These are phyloP conservation scores for Malurus elegans DNA, from an alignment of 2,113 vertebrate genomes.

Conservation along the genomic window DNA sequence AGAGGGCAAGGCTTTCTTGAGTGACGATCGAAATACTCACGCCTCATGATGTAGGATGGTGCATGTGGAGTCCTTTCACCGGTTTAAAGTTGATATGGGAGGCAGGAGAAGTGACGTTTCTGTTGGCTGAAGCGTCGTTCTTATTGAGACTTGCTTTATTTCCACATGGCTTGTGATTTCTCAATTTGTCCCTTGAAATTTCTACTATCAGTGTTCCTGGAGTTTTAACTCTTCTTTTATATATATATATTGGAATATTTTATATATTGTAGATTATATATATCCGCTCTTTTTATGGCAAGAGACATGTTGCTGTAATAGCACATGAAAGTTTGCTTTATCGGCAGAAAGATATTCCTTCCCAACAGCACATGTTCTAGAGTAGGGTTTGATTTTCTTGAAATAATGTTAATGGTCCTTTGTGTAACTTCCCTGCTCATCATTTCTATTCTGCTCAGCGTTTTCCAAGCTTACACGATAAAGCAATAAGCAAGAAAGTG, in stretches of 20 bases:
- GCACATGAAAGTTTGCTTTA: no score
- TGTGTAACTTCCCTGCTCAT: not conserved
- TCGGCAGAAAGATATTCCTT: no score
- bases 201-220: not conserved
- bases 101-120: not conserved
- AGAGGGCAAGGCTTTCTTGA: no score
- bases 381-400: no score
- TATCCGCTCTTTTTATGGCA: not conserved
- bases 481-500: not conserved
- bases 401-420: not conserved
- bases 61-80: not conserved
- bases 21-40: not conserved
- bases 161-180: accelerated
- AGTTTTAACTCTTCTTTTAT: not conserved
- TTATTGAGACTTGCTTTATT: not conserved
- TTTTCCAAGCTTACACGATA: not conserved
- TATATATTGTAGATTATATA: not conserved
- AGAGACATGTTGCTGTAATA: no score
- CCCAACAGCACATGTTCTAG: no score
- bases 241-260: not conserved
- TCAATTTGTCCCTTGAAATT: not conserved
- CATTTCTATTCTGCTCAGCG: not conserved
- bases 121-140: not conserved
- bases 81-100: accelerated
- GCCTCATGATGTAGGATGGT: no score